phyloP scores from a whole-genome alignment of 35 echinoderm and acorn worm genomes.

The Apostichopus parvimensis region DNA sequence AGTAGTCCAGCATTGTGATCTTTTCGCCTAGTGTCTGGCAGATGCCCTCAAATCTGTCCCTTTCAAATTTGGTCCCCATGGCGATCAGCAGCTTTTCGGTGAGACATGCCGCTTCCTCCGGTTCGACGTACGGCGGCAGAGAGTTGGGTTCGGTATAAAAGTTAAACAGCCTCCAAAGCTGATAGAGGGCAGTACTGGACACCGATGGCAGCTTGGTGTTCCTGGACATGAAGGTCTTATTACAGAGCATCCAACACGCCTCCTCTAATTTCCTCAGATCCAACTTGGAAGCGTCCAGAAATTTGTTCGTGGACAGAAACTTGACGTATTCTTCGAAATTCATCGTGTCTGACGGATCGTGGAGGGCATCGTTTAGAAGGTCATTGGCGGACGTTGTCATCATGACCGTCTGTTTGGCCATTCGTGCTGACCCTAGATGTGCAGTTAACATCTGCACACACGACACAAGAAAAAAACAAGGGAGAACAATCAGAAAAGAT shows the following conservation, averaged over 20 bases:
- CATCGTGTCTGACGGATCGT: conserved; percentile 26
- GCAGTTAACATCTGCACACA: conserved; percentile 45
- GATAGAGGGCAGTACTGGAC: background rate
- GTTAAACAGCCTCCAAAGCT: conserved; percentile 53
- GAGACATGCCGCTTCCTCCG: conserved; percentile 19
- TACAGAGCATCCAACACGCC: conserved; percentile 54
- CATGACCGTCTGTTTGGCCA: conserved; percentile 27
- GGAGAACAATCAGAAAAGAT: background rate
- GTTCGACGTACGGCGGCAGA: conserved; percentile 15
- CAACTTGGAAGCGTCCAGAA: conserved; percentile 33
- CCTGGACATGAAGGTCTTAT: conserved; percentile 12
- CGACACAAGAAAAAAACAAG: background rate
- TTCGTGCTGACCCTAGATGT: conserved; percentile 26
- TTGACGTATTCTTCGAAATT: conserved; percentile 26
- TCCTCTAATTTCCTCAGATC: conserved; percentile 52
- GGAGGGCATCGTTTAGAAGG: conserved; percentile 40
- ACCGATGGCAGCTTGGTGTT: conserved; percentile 18
- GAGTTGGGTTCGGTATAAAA: conserved; percentile 28
- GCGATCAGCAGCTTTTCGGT: conserved; percentile 49
- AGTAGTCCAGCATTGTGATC: conserved; percentile 23
- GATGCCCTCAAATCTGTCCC: conserved; percentile 30
- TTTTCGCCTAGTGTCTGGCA: conserved; percentile 6
- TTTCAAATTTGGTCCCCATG: conserved; percentile 49
- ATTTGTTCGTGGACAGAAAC: conserved; percentile 33
- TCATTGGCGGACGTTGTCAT: conserved; percentile 43